Percentiles rank a stretch among this genome's conserved stretches.
phyloP scores from a whole-genome alignment of 1,140 invertebrate genomes.

The Saccostrea echinata region DNA sequence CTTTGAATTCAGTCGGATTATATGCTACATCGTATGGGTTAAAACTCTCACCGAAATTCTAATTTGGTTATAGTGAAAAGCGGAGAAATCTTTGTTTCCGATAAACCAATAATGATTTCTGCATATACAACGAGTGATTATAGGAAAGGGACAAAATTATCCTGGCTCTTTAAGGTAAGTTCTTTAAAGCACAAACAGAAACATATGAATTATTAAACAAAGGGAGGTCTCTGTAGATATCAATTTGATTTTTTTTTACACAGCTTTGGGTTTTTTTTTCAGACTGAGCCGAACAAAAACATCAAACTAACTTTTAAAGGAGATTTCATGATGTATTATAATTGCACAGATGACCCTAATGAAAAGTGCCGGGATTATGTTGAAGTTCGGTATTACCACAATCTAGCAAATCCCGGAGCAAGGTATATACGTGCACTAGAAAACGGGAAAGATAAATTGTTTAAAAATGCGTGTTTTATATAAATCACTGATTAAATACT shows the following conservation, averaged over 20 bases:
- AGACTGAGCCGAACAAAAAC: slow-evolving; percentile 15
- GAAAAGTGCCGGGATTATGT: slow-evolving; percentile 61
- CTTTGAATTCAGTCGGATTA: too few species aligned
- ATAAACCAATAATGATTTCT: not conserved
- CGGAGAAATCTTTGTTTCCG: not conserved
- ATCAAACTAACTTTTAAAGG: slow-evolving; percentile 18
- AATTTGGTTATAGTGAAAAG: not conserved
- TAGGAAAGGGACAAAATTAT: not conserved
- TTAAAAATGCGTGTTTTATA: too few species aligned
- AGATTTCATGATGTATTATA: slow-evolving; percentile 36
- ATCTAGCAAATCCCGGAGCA: slow-evolving; percentile 67
- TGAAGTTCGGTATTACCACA: slow-evolving; percentile 70
- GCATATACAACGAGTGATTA: not conserved
- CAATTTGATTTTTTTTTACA: not conserved
- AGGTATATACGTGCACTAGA: slow-evolving; percentile 58
- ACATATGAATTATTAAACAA: not conserved
- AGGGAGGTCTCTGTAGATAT: not conserved
- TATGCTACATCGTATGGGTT: too few species aligned
- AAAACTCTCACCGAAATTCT: too few species aligned
- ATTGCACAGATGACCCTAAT: slow-evolving; percentile 46
- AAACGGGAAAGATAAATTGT: too few species aligned
- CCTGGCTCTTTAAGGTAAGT: slow-evolving; percentile 16
- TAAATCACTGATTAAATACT: not conserved
- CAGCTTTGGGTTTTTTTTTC: not conserved
- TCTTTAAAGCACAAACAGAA: too few species aligned